Conservation (phyloP, 2,113 vertebrate genomes). For the Origma solitaria region DNA sequence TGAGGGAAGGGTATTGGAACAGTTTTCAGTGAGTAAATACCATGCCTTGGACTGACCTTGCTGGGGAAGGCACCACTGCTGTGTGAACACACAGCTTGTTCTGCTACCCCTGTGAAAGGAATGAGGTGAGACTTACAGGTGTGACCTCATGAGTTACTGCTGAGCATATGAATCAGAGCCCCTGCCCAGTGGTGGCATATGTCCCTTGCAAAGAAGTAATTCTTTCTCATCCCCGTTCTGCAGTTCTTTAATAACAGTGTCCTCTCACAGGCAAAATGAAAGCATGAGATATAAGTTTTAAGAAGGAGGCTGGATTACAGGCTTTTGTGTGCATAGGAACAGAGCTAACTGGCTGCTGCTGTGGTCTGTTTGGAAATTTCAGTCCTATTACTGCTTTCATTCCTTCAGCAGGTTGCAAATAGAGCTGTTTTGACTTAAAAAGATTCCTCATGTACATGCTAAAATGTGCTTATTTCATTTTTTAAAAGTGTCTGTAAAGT, state of each 20-base stretch:
- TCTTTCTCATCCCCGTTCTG: neutral
- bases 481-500: neutral
- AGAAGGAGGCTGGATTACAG: neutral
- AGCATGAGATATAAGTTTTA: neutral
- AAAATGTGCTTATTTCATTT: conserved; percentile 41
- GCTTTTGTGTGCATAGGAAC: neutral
- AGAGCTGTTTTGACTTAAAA: conserved; percentile 23
- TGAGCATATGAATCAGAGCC: neutral
- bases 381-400: neutral
- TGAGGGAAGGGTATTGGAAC: neutral
- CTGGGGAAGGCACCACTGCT: neutral
- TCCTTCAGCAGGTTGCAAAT: neutral
- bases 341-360: neutral
- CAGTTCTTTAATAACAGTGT: neutral
- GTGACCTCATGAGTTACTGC: neutral
- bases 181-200: neutral
- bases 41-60: neutral
- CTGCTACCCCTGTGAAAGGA: neutral
- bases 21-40: neutral
- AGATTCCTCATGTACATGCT: neutral
- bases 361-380: neutral
- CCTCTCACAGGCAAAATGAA: neutral
- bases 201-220: conserved; percentile 37
- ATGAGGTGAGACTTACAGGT: neutral
- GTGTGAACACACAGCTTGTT: neutral